Evolutionary conservation across 2,113 vertebrate genomes (phyloP).

Genomic region (Gymnarchus niloticus): DNA sequence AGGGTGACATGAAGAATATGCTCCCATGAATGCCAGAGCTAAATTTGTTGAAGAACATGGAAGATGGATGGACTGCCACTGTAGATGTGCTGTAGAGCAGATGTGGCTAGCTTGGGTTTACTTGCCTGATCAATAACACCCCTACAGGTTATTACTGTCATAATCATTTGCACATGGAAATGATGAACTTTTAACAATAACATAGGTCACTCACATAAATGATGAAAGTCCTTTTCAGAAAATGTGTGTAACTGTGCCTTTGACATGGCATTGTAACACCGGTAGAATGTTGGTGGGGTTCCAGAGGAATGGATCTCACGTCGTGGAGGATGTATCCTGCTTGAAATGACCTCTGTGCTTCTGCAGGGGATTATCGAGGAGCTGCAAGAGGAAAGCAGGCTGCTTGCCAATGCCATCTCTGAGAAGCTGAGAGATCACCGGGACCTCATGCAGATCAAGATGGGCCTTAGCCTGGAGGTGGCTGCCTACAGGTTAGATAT

Average conservation of each 20-base stretch:
- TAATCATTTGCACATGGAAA: neutral
- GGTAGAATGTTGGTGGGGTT: neutral
- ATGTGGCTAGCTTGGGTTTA: neutral
- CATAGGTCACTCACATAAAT: neutral
- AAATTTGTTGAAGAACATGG: neutral
- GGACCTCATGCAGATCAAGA: conserved; percentile 84
- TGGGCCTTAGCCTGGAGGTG: conserved; percentile 83
- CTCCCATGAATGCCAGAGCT: neutral
- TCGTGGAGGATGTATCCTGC: neutral
- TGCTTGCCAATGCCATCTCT: conserved; percentile 67
- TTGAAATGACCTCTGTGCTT: conserved; percentile 4
- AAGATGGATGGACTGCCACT: neutral
- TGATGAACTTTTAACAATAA: neutral
- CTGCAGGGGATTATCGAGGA: conserved; percentile 70
- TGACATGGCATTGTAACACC: too few species aligned
- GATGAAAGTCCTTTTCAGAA: neutral
- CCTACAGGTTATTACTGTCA: neutral
- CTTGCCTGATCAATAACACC: neutral
- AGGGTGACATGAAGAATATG: neutral
- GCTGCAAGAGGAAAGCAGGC: conserved; percentile 77
- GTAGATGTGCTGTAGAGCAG: neutral
- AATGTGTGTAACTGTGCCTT: neutral
- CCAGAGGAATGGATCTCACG: neutral
- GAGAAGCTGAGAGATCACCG: conserved; percentile 80
- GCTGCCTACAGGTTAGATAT: conserved; percentile 81